phyloP scores from a whole-genome alignment of 2,797 vertebrate species.

The Lepidocolaptes lacrymiger region DNA sequence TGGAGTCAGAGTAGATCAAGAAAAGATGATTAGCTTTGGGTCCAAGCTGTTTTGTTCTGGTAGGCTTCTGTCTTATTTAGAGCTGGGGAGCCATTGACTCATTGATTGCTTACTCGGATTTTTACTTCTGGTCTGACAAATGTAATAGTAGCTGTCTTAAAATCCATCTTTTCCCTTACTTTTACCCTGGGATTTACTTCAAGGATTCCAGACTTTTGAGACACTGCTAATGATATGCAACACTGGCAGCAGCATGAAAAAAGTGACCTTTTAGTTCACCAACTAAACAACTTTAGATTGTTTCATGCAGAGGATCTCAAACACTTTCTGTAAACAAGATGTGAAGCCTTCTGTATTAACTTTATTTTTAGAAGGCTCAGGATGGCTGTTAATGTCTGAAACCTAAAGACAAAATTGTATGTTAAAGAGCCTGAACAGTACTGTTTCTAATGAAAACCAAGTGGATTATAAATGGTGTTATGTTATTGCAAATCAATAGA shows the following conservation, averaged over 20 bases:
- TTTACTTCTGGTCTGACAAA: background rate
- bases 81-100: background rate
- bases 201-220: background rate
- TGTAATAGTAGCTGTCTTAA: background rate
- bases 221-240: background rate
- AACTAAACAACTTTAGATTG: background rate
- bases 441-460: background rate
- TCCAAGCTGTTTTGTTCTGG: background rate
- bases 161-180: background rate
- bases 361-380: background rate
- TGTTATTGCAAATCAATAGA: background rate
- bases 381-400: background rate
- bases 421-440: background rate
- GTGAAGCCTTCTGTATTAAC: background rate
- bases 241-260: background rate
- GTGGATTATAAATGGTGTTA: background rate
- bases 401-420: background rate
- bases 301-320: background rate
- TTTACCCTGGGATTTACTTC: background rate
- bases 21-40: background rate
- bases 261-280: background rate
- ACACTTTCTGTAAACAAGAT: background rate
- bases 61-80: background rate
- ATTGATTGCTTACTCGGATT: background rate
- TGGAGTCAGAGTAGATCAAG: background rate